A percentile compares a stretch with the other conserved stretches of the same genome.
phyloP scores from a whole-genome alignment of 2,888 invertebrate species.

The Nephrotoma appendiculata region DNA sequence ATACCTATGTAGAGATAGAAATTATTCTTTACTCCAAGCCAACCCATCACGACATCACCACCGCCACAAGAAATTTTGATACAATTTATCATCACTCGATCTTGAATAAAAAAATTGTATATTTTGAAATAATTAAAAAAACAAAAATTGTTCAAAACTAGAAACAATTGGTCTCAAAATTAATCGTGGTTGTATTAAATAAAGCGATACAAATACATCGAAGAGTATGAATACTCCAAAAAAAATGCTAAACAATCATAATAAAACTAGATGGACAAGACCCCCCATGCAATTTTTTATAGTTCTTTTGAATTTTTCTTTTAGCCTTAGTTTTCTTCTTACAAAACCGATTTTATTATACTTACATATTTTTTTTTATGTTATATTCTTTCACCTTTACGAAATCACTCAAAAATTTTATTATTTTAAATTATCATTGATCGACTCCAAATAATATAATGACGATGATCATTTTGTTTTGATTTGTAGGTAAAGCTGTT shows the following conservation, averaged over 20 bases:
- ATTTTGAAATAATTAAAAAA: neutral
- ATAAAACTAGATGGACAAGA: neutral
- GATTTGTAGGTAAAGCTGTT: neutral
- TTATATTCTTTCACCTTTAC: slow-evolving; percentile 2
- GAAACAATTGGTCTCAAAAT: neutral
- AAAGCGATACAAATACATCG: neutral
- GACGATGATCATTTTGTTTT: neutral
- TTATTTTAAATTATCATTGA: neutral
- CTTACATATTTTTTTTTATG: no score
- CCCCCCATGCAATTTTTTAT: neutral
- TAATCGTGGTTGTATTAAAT: neutral
- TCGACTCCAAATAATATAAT: neutral
- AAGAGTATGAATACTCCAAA: neutral
- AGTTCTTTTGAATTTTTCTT: neutral
- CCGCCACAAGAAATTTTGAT: neutral
- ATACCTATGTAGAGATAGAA: neutral
- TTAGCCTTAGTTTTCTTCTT: neutral
- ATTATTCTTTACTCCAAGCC: neutral
- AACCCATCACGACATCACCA: neutral
- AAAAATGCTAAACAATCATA: neutral
- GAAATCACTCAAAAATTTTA: neutral
- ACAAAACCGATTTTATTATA: neutral
- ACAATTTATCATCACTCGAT: neutral
- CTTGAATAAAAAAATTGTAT: neutral
- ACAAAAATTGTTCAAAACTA: neutral